These are phyloP conservation scores for Smittia aterrima DNA, from an alignment of 2,888 invertebrate species.

Conservation along the genomic window DNA sequence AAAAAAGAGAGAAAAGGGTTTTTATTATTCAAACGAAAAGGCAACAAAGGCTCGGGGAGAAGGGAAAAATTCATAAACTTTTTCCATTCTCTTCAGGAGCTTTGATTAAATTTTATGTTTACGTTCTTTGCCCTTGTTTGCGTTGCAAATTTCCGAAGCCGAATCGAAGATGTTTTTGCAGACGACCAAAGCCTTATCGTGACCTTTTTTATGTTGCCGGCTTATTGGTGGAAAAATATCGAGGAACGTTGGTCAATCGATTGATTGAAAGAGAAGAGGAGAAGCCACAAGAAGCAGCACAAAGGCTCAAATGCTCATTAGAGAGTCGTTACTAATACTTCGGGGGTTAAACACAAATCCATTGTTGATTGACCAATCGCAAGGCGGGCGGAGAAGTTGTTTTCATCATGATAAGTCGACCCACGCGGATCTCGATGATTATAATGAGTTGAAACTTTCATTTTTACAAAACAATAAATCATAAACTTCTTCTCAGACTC, in stretches of 20 bases:
- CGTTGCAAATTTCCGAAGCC: not conserved
- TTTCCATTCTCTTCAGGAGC: not conserved
- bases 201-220: not conserved
- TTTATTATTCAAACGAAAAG: not conserved
- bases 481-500: not conserved
- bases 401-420: not conserved
- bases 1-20: not conserved
- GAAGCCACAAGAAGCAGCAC: not conserved
- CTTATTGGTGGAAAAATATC: not conserved
- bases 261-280: not conserved
- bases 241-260: not conserved
- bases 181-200: not conserved
- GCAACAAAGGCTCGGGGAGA: not conserved
- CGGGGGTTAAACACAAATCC: not conserved
- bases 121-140: not conserved
- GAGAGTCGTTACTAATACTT: not conserved
- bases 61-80: not conserved
- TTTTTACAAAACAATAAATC: not conserved
- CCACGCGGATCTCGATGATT: not conserved
- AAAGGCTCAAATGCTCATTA: not conserved
- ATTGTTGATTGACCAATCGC: not conserved
- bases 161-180: not conserved
- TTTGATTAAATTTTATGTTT: not conserved
- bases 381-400: not conserved
- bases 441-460: not conserved